These are phyloP conservation scores for Hermaeophaga mercurialis DNA, from an alignment of 2,888 invertebrate genomes.

Conservation along the genomic window DNA sequence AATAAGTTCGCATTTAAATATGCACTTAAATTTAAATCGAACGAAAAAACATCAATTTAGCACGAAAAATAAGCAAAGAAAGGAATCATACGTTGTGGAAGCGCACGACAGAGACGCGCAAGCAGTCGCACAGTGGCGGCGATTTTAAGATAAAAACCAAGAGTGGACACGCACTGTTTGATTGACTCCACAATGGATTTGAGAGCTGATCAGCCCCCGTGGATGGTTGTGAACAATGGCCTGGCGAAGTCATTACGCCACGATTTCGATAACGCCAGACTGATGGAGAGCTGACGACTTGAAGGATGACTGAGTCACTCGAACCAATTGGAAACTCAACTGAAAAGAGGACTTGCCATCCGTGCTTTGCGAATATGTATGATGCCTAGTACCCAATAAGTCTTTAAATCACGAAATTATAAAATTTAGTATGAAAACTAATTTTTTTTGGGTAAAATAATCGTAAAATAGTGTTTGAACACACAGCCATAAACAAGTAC, in stretches of 20 bases:
- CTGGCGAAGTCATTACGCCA: slow-evolving; percentile 51
- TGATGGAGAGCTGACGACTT: slow-evolving; percentile 52
- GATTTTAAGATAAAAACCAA: slow-evolving; percentile 32
- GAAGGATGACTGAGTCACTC: slow-evolving; percentile 38
- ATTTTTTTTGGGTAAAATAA: too few species aligned
- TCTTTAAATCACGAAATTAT: too few species aligned
- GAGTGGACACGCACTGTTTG: slow-evolving; percentile 43
- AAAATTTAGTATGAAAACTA: too few species aligned
- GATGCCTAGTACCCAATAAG: too few species aligned
- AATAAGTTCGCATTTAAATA: too few species aligned
- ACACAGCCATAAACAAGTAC: too few species aligned
- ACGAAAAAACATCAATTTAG: too few species aligned
- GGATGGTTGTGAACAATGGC: slow-evolving; percentile 50
- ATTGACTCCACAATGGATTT: slow-evolving; percentile 56
- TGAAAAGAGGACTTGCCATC: background rate
- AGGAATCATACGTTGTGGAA: background rate
- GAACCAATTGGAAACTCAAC: slow-evolving; percentile 20
- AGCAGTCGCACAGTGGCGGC: slow-evolving; percentile 22
- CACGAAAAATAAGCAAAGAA: background rate
- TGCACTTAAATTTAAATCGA: too few species aligned
- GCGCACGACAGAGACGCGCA: slow-evolving; percentile 28
- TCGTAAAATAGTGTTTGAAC: too few species aligned
- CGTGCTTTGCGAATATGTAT: background rate
- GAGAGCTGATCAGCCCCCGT: slow-evolving; percentile 50
- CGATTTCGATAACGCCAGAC: slow-evolving; percentile 43